phyloP scores from a whole-genome alignment of 2,797 vertebrate species.

The Mus spretus region DNA sequence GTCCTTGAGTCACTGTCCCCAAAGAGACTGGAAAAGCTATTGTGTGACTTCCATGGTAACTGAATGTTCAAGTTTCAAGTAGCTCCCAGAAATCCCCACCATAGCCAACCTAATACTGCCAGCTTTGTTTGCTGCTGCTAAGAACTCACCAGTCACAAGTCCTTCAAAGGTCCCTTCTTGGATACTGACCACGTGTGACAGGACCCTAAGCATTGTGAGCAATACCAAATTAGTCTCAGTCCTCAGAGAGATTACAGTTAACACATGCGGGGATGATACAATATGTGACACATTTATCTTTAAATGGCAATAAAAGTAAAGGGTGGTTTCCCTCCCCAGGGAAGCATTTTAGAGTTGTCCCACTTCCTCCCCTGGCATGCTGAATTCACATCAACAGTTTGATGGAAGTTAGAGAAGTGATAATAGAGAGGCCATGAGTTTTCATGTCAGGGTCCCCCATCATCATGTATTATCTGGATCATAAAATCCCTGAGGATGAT shows the following conservation, averaged over 20 bases:
- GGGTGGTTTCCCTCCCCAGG: background rate
- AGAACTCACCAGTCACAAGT: background rate
- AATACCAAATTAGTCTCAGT: background rate
- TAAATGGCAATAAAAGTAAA: background rate
- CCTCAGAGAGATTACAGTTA: background rate
- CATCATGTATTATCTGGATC: background rate
- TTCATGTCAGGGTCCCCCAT: background rate
- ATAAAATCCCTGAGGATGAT: background rate
- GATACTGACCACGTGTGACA: background rate
- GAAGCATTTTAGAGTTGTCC: background rate
- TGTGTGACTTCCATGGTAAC: constrained; percentile 21
- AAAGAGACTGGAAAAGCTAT: constrained; percentile 50
- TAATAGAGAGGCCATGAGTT: background rate
- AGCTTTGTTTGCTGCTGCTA: background rate
- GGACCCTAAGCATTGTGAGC: background rate
- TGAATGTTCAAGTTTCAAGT: constrained; percentile 48
- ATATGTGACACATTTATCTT: background rate
- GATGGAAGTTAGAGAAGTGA: background rate
- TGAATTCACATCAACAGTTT: background rate
- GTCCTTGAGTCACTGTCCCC: constrained; percentile 49
- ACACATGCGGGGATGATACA: background rate
- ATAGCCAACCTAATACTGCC: background rate
- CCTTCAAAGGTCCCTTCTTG: background rate
- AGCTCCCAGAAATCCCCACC: constrained; percentile 36
- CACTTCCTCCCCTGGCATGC: background rate